Conservation (phyloP, 2,797 vertebrate species). For the Pristis pectinata region DNA sequence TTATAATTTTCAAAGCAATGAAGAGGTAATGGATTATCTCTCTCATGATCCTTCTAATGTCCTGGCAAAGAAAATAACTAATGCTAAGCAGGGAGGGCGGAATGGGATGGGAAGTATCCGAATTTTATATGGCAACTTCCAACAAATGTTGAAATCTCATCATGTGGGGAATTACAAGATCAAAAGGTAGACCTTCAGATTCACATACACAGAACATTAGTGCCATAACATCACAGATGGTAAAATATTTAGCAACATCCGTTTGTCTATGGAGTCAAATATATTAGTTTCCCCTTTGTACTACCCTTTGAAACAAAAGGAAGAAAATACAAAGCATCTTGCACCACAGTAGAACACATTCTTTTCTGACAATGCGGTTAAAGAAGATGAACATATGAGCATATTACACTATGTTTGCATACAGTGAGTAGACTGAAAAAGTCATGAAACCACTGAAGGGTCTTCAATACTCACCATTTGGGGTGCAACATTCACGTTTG, state of each 20-base stretch:
- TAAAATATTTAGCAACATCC: neutral
- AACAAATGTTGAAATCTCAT: neutral
- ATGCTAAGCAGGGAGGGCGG: no score
- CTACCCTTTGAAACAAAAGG: neutral
- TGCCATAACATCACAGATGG: neutral
- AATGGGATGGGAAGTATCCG: neutral
- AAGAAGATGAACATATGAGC: neutral
- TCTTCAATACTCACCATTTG: conserved; percentile 64
- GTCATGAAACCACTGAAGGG: neutral
- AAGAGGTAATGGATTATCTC: no score
- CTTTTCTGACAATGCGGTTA: neutral
- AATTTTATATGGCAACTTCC: neutral
- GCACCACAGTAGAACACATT: neutral
- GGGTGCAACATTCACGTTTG: conserved; percentile 71
- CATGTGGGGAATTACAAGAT: neutral
- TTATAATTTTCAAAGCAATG: no score
- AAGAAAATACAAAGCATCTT: neutral
- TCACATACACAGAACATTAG: neutral
- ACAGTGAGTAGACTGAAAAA: neutral
- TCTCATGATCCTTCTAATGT: no score
- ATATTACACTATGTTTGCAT: neutral
- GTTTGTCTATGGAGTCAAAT: neutral
- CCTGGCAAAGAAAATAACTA: no score
- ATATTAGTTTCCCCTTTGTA: neutral
- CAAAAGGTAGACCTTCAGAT: neutral